phyloP scores from a whole-genome alignment of 2,113 vertebrate genomes.

The Pampusana beccarii region DNA sequence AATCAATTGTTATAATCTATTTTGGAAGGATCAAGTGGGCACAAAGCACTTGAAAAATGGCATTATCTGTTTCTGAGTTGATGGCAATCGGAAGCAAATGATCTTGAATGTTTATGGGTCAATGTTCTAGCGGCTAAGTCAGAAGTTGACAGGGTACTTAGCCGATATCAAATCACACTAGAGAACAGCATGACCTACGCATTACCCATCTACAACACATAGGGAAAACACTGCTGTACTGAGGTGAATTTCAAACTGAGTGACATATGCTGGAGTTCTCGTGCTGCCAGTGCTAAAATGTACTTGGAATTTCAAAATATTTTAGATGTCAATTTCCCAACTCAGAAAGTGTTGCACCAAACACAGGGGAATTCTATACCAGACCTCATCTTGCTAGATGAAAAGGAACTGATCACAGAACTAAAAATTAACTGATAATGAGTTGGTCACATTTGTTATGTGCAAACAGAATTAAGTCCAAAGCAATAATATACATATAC shows the following conservation, averaged over 20 bases:
- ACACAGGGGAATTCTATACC: neutral
- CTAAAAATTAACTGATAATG: slow-evolving; percentile 9
- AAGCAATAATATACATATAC: neutral
- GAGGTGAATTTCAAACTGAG: neutral
- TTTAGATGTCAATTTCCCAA: slow-evolving; percentile 8
- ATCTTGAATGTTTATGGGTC: slow-evolving; percentile 53
- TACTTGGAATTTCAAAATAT: slow-evolving; percentile 38
- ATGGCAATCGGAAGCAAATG: slow-evolving; percentile 27
- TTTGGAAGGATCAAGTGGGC: slow-evolving; percentile 50
- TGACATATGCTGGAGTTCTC: neutral
- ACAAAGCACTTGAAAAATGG: slow-evolving; percentile 43
- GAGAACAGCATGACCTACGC: slow-evolving; percentile 19
- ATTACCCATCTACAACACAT: neutral
- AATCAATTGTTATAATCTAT: slow-evolving; percentile 30
- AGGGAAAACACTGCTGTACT: neutral
- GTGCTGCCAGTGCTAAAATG: neutral
- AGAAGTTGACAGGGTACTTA: slow-evolving; percentile 61
- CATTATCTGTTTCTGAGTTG: slow-evolving; percentile 19
- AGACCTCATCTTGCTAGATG: slow-evolving; percentile 17
- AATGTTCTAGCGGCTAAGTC: neutral
- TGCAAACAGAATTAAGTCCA: slow-evolving; percentile 29
- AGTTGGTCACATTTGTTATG: slow-evolving; percentile 8
- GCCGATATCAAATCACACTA: slow-evolving; percentile 48
- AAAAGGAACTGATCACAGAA: slow-evolving; percentile 40
- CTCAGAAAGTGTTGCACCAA: neutral